Percentiles rank a stretch among this genome's conserved stretches.
These are phyloP conservation scores for Euplexia lucipara DNA, from an alignment of 2,888 invertebrate species.

Conservation along the genomic window DNA sequence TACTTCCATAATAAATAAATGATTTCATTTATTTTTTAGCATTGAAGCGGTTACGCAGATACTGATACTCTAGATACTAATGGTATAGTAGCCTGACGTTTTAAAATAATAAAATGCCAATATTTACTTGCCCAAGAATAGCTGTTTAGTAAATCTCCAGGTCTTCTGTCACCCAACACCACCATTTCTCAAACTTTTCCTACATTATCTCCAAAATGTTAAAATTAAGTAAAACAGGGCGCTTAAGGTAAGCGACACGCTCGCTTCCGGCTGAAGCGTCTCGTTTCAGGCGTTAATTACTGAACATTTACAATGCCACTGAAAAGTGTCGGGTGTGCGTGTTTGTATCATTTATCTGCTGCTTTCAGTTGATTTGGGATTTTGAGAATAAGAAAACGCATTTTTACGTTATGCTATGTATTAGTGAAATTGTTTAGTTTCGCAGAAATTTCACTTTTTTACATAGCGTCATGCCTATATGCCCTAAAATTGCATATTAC, in stretches of 20 bases:
- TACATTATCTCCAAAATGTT: constrained; percentile 38
- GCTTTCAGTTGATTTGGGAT: constrained; percentile 12
- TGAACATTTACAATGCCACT: constrained; percentile 45
- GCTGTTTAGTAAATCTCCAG: neutral
- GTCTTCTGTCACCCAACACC: constrained; percentile 1
- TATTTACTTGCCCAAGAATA: neutral
- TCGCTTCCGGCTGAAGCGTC: constrained; percentile 51
- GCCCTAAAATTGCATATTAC: too few species aligned
- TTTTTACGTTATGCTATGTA: too few species aligned
- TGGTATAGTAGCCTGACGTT: too few species aligned
- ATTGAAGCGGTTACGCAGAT: too few species aligned
- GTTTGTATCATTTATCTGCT: constrained; percentile 32
- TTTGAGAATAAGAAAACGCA: neutral
- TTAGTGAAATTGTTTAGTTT: too few species aligned
- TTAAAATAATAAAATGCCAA: neutral
- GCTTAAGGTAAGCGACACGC: constrained; percentile 57
- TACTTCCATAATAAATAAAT: too few species aligned
- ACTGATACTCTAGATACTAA: too few species aligned
- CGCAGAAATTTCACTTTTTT: neutral
- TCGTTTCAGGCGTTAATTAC: constrained; percentile 60
- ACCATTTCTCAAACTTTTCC: constrained; percentile 27
- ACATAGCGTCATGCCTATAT: too few species aligned
- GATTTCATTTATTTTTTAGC: too few species aligned
- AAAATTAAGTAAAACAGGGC: constrained; percentile 54
- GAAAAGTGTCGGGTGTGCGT: constrained; percentile 47